These are phyloP conservation scores for Acanthochromis polyacanthus DNA, from an alignment of 2,113 vertebrate species.

Conservation along the genomic window DNA sequence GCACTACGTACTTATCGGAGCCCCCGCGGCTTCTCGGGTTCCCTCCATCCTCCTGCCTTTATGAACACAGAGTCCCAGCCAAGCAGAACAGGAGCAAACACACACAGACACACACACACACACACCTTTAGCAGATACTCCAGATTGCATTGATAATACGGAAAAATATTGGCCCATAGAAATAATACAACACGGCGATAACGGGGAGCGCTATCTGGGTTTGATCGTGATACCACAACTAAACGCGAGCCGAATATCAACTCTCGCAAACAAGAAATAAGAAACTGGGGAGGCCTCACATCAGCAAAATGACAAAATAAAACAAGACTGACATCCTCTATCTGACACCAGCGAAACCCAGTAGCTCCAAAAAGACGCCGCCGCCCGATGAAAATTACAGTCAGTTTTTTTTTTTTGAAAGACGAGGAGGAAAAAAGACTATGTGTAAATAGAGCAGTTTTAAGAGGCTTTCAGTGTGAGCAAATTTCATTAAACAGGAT, in stretches of 20 bases:
- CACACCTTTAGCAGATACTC: conserved; percentile 76
- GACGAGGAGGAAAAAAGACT: background rate
- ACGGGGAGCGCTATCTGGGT: conserved; percentile 66
- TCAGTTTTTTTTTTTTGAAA: conserved; percentile 1
- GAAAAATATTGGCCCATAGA: conserved; percentile 84
- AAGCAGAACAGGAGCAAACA: conserved; percentile 62
- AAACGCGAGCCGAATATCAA: conserved; percentile 80
- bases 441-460: conserved; percentile 71
- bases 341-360: conserved; percentile 52
- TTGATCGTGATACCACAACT: conserved; percentile 74
- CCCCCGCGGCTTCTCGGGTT: background rate
- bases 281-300: conserved; percentile 61
- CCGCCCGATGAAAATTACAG: conserved; percentile 38
- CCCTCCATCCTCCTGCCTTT: conserved; percentile 42
- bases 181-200: conserved; percentile 84
- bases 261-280: conserved; percentile 75
- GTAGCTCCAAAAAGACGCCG: conserved; percentile 27
- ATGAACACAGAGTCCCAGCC: conserved; percentile 60
- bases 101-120: conserved; percentile 53
- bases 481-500: conserved; percentile 81
- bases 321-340: conserved; percentile 45
- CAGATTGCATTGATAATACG: conserved; percentile 82
- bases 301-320: conserved; percentile 60
- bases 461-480: conserved; percentile 72
- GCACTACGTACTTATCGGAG: conserved; percentile 81